Base-by-base conservation (phyloP, 2,113 vertebrate genomes). In the Agapornis roseicollis region DNA sequence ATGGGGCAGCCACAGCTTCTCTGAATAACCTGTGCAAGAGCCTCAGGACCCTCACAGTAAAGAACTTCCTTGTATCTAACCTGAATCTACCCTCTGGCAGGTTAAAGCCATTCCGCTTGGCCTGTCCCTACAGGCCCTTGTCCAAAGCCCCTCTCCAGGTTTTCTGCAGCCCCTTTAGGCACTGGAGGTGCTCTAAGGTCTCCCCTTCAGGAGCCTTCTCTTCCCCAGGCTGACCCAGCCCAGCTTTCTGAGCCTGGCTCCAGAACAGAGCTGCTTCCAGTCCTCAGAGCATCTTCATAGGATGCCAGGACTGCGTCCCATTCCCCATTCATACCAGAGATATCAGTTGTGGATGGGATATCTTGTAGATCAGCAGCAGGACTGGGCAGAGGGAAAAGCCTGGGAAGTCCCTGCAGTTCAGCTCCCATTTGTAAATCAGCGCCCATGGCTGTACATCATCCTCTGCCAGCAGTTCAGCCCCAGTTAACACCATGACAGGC, bases 251-350 rank as follows among this genome's bases (percentile, higher is more conserved):
- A 56, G 4, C 33, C 55, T 58, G 55, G 14, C 33, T 58, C 55
- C 33, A 58, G 31, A 58, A 13, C 33, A 58, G 19, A 58, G 56
- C 20, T 58, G 56, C 9, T 23, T 33, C 56, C 33, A 23, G 20
- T 9, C 56, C 56, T 58, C 33, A n/a, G 56, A 58, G 33, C 56
- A 58, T 58, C 22, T 58, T 58, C 1, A 4, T 41, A 0, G 0
- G 22, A 11, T 28, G 44, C 49, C 80, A 15, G 31, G 33, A 85
- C 60, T 39, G 14, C 39, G 35, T 56, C 44, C 27, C 27, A 5
- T 31, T 79, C 13, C 37, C 18, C 0, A 0, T 11, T 35, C 31
- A 5, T 44, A 23, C 18, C 0, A 0, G 20, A 52, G 17, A 2
- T 1, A 1, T 7, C 5, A 1, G 14, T 3, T 44, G 28, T n/a